Base-by-base conservation (phyloP, 1,140 invertebrate species). In the Drosophila virilis region DNA sequence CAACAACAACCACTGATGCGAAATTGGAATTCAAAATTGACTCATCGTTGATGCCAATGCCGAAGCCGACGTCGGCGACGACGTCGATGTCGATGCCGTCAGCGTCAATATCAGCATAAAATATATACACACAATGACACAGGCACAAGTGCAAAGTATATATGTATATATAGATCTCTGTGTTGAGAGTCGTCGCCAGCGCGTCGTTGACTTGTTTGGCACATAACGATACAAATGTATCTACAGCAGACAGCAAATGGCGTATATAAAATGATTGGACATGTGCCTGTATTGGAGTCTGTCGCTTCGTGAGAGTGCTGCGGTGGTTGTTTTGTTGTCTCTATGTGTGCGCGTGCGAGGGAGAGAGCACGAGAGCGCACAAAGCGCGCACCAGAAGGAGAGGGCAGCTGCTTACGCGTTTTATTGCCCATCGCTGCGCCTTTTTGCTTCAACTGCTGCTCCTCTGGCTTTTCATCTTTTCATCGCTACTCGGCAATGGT, bases 161-260 rank as follows among this genome's bases (percentile, higher is more conserved):
- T 13, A 58, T 15, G 52, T 48, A 55, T 58, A 54, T 13, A 58
- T 15, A 70, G 22, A 54, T 42, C 35, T 64, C 35, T 57, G 51
- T 50, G 52, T 40, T 46, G 48, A 40, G 52, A 37, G 54, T 50
- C 22, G 62, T 65, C 64, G 54, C 42, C 54, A 40, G 45, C 40
- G 59, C 22, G 48, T 13, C 67, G 48, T 68, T 79, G 79, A 88
- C 83, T 88, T 89, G 83, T 89, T 84, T 88, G 70, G 84, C 85
- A 88, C 84, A 88, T 88, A 88, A 84, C 84, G 84, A 90, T 85
- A 89, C 84, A 89, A 90, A 90, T 88, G 85, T 88, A 84, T 88
- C 84, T 88, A 76, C 79, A 54, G 77, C 83, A 89, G 85, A 90
- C 84, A 89, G 80, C 85, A 89, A 89, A 89, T 89, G 84, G 84